Conservation (phyloP, 2,113 vertebrate genomes). For the Romanogobio albipinnatus region DNA sequence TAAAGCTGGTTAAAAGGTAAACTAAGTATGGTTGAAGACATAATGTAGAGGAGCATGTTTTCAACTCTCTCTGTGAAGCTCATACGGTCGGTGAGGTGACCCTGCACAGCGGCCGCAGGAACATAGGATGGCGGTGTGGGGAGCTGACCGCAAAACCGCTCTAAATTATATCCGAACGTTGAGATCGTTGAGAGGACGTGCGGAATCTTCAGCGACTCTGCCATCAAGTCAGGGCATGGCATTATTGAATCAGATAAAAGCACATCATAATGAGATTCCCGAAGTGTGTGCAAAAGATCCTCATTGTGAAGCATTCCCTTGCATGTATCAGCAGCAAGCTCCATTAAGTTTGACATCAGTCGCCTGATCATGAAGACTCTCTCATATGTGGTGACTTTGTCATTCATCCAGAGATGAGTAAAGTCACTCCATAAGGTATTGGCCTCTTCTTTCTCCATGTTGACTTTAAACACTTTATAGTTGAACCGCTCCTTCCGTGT, state of each 20-base stretch:
- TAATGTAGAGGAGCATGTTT: slow-evolving; percentile 61
- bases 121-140: slow-evolving; percentile 72
- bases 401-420: slow-evolving; percentile 52
- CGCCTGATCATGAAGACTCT: slow-evolving; percentile 1
- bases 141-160: slow-evolving; percentile 67
- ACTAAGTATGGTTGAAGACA: slow-evolving; percentile 29
- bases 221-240: slow-evolving; percentile 66
- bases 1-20: slow-evolving; percentile 49
- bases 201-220: slow-evolving; percentile 66
- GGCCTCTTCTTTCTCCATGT: slow-evolving; percentile 16
- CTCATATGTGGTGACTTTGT: slow-evolving; percentile 6
- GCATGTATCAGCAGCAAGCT: slow-evolving; percentile 46
- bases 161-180: slow-evolving; percentile 52
- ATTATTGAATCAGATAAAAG: slow-evolving; percentile 65
- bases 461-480: slow-evolving; percentile 44
- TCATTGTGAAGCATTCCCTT: slow-evolving; percentile 60
- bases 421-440: slow-evolving; percentile 16
- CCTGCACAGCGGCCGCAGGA: slow-evolving; percentile 48
- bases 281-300: slow-evolving; percentile 56
- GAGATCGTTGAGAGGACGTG: slow-evolving; percentile 64
- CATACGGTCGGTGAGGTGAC: slow-evolving; percentile 69
- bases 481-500: slow-evolving; percentile 34
- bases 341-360: neutral
- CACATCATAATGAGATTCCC: slow-evolving; percentile 64
- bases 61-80: slow-evolving; percentile 69